Evolutionary conservation across 2,113 vertebrate genomes (phyloP).

Genomic region (Lagopus leucura): DNA sequence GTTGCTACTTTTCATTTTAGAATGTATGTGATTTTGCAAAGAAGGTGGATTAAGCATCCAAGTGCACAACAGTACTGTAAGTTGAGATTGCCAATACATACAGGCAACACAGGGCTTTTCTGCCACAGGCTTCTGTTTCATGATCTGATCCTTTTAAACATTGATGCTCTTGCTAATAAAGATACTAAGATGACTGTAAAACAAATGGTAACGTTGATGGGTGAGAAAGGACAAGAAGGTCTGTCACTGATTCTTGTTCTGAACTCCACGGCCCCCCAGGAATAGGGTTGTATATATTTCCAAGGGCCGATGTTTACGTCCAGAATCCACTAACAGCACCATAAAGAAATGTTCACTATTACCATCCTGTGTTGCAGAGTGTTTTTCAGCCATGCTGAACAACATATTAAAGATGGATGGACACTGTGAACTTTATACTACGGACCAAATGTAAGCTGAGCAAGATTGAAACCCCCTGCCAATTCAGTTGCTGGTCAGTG

Average conservation of each 20-base stretch:
- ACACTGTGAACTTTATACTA: neutral
- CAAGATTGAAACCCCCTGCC: neutral
- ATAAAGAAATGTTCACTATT: neutral
- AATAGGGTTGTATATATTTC: neutral
- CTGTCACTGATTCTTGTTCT: neutral
- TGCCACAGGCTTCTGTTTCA: neutral
- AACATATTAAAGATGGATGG: neutral
- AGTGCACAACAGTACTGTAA: fast-evolving
- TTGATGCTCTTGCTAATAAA: neutral
- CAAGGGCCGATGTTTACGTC: neutral
- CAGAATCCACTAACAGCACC: neutral
- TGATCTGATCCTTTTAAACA: slow-evolving; percentile 5
- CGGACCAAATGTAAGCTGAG: neutral
- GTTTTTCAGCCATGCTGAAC: neutral
- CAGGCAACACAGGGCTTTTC: neutral
- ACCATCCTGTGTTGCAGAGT: neutral
- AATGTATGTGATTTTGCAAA: neutral
- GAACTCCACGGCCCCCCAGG: neutral
- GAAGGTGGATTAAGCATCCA: neutral
- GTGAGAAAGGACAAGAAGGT: neutral
- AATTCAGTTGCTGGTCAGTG: neutral
- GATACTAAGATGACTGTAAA: neutral
- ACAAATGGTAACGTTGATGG: neutral
- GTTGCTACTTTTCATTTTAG: neutral
- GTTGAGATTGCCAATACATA: neutral